These are phyloP conservation scores for Xylocampa areola DNA, from an alignment of 2,888 invertebrate genomes.

Conservation along the genomic window DNA sequence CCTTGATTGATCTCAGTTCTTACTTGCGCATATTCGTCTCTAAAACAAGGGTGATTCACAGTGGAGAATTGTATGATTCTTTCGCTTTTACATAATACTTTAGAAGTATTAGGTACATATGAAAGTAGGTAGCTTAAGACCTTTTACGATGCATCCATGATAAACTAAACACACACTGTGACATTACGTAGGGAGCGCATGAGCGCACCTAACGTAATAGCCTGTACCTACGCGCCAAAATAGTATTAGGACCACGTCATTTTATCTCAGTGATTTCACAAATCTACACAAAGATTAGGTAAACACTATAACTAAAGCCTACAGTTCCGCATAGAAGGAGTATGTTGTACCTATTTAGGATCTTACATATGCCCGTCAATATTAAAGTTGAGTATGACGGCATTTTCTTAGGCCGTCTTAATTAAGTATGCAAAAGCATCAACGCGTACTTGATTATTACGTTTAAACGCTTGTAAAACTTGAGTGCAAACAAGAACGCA, in stretches of 20 bases:
- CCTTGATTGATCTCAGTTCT: too few relatives aligned
- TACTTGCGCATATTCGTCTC: too few relatives aligned
- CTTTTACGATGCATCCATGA: constrained; percentile 1
- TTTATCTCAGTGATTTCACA: constrained; percentile 34
- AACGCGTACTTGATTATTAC: constrained; percentile 28
- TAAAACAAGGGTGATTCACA: too few relatives aligned
- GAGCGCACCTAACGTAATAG: constrained; percentile 18
- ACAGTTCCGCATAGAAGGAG: constrained; percentile 9
- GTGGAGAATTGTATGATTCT: too few relatives aligned
- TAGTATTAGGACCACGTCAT: constrained; percentile 24
- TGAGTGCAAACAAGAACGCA: constrained; percentile 43
- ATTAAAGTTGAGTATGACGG: neutral
- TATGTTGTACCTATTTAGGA: neutral
- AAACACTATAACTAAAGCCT: constrained; percentile 5
- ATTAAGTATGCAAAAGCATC: constrained; percentile 15
- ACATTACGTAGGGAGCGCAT: constrained; percentile 11
- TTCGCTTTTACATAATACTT: too few relatives aligned
- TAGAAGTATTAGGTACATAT: too few relatives aligned
- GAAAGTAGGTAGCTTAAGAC: too few relatives aligned
- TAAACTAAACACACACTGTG: constrained; percentile 7
- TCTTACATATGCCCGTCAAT: neutral
- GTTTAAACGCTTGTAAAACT: constrained; percentile 35
- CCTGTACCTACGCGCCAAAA: constrained; percentile 15
- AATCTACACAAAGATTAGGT: constrained; percentile 8
- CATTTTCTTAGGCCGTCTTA: constrained; percentile 11